Conservation (phyloP, 2,888 invertebrate genomes). For the Trissoscelio sp. region DNA sequence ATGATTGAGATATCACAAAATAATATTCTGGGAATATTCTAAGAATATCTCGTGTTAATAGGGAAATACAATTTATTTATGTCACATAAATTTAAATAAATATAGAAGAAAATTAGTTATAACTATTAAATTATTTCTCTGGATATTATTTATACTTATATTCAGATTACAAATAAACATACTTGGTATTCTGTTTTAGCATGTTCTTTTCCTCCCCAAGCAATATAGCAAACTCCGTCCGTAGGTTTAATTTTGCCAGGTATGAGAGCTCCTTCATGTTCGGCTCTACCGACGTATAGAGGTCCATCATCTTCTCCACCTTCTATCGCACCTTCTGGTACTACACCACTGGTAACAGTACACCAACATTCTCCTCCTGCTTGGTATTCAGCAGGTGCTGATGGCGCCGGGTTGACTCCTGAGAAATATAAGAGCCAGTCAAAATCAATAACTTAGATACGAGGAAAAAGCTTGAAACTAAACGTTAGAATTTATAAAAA, state of each 20-base stretch:
- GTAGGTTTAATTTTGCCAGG: conserved; percentile 91
- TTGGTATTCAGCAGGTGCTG: conserved; percentile 72
- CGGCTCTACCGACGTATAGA: conserved; percentile 88
- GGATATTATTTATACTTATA: no score
- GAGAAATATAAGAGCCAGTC: neutral
- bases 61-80: no score
- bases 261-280: conserved; percentile 89
- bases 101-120: no score
- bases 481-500: no score
- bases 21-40: no score
- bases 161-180: conserved; percentile 21
- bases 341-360: conserved; percentile 86
- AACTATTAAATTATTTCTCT: no score
- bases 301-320: conserved; percentile 88
- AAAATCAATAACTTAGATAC: no score
- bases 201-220: conserved; percentile 91
- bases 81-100: no score
- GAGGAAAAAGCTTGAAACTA: no score
- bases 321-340: conserved; percentile 90
- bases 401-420: conserved; percentile 66
- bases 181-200: conserved; percentile 89
- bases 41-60: no score
- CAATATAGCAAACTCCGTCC: conserved; percentile 88
- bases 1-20: no score
- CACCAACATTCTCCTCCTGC: conserved; percentile 86